Evolutionary conservation across 2,113 vertebrate genomes (phyloP), one percentile per base, ranked within the genome.

Genomic region (western clawed frog (Xenopus tropicalis)): DNA sequence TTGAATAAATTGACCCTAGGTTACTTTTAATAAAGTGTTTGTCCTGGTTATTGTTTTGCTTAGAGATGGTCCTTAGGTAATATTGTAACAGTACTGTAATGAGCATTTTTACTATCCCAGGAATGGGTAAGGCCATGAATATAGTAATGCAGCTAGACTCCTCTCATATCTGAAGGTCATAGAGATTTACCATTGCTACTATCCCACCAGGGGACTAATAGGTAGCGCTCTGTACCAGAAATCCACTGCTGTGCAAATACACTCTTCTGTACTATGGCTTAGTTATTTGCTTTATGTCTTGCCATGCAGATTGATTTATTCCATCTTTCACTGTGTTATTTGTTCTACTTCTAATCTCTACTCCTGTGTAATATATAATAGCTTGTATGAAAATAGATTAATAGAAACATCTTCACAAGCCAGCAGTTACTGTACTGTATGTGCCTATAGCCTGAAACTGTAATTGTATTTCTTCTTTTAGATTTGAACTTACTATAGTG

Each of bases 101-200:
- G n/a, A n/a, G n/a, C n/a, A n/a, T n/a, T n/a, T n/a, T n/a, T n/a
- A n/a, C n/a, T n/a, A n/a, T n/a, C n/a, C n/a, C n/a, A n/a, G n/a
- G n/a, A n/a, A n/a, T n/a, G n/a, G n/a, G n/a, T n/a, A n/a, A n/a
- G n/a, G n/a, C n/a, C n/a, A n/a, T n/a, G n/a, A n/a, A n/a, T n/a
- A n/a, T n/a, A n/a, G n/a, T n/a, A n/a, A n/a, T n/a, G n/a, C n/a
- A n/a, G n/a, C n/a, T n/a, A n/a, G n/a, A n/a, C n/a, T n/a, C n/a
- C n/a, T n/a, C n/a, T n/a, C n/a, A 46, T 62, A 67, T 25, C 21
- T 59, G 71, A 66, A 73, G 71, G 71, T 74, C 64, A 74, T 43
- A 59, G 13, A 37, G 20, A 9, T 59, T 51, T 37, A 37, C 54
- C 23, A n/a, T 20, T 29, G 42, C 56, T 17, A 61, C 51, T 19